phyloP scores from a whole-genome alignment of 92 coral and sea anemone species.

The Siderastrea siderea region DNA sequence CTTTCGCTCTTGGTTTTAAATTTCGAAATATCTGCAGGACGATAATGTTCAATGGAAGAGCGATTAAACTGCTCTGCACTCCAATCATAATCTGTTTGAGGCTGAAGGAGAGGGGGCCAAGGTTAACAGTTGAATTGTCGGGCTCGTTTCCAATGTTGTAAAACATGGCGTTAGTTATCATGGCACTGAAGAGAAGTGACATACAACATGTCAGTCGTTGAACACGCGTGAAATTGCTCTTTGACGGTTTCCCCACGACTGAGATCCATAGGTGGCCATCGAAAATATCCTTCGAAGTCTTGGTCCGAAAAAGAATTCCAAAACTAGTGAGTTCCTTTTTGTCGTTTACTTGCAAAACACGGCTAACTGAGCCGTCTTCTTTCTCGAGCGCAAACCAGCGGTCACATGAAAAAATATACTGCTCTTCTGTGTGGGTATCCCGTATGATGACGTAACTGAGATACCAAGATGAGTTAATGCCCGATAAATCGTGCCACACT shows the following conservation, averaged over 20 bases:
- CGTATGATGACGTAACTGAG: constrained; percentile 68
- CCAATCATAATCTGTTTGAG: constrained; percentile 77
- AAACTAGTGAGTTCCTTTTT: constrained; percentile 69
- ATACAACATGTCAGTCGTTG: constrained; percentile 89
- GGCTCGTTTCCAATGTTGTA: constrained; percentile 77
- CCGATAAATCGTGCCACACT: constrained; percentile 74
- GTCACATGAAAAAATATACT: constrained; percentile 72
- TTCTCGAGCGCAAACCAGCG: constrained; percentile 85
- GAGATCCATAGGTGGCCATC: constrained; percentile 93
- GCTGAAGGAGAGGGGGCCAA: constrained; percentile 82
- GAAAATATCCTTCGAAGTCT: constrained; percentile 72
- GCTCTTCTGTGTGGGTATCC: constrained; percentile 34
- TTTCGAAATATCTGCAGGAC: constrained; percentile 72
- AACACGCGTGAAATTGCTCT: constrained; percentile 84
- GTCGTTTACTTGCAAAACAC: constrained; percentile 57
- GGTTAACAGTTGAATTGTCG: constrained; percentile 51
- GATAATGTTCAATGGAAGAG: constrained; percentile 67
- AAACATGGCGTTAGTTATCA: constrained; percentile 95
- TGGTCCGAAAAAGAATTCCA: constrained; percentile 69
- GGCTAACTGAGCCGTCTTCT: constrained; percentile 78
- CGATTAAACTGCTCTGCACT: constrained; percentile 81
- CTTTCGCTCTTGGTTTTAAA: constrained; percentile 50
- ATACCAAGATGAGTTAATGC: constrained; percentile 70
- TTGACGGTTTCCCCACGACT: constrained; percentile 78
- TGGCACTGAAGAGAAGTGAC: constrained; percentile 79